Evolutionary conservation across 30 jellyfish, hydroid and myxozoan species (phyloP).

Genomic region (Phacellophora camtschatica): DNA sequence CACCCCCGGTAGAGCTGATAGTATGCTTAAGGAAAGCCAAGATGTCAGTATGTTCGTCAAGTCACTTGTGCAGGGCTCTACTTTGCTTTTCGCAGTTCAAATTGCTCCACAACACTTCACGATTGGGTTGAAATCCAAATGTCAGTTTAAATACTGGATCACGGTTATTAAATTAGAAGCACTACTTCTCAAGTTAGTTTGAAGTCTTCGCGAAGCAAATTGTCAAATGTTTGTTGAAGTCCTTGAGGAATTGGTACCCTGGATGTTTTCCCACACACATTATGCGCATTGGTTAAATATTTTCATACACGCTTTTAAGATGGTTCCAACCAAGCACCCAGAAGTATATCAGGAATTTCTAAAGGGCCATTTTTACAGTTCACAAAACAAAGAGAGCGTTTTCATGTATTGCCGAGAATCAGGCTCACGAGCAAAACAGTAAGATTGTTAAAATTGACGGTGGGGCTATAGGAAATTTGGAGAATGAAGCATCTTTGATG

Average conservation of each 20-base stretch:
- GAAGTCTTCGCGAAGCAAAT: conserved; percentile 12
- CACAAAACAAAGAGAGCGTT: conserved; percentile 12
- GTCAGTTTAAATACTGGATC: not conserved
- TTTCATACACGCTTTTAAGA: not conserved
- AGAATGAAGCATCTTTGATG: conserved; percentile 20
- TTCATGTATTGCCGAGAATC: conserved; percentile 34
- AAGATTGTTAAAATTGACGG: conserved; percentile 46
- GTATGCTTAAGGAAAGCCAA: not conserved
- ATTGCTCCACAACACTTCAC: not conserved
- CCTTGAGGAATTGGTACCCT: not conserved
- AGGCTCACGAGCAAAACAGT: conserved; percentile 70
- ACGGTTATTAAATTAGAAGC: conserved; percentile 17
- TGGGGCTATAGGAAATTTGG: conserved; percentile 50
- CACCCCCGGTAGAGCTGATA: conserved; percentile 37
- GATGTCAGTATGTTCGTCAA: conserved; percentile 18
- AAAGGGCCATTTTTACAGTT: not conserved
- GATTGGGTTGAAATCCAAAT: not conserved
- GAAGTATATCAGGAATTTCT: conserved; percentile 10
- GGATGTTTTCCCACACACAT: conserved; percentile 65
- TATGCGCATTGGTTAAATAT: conserved; percentile 46
- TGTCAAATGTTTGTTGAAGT: not conserved
- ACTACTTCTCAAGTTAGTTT: not conserved
- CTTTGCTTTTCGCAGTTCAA: not conserved
- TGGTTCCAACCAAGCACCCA: not conserved
- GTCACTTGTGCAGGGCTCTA: conserved; percentile 29